Evolutionary conservation across 2,113 vertebrate species (phyloP), one percentile per base, ranked within the genome.

Genomic region (Saguinus imperator): DNA sequence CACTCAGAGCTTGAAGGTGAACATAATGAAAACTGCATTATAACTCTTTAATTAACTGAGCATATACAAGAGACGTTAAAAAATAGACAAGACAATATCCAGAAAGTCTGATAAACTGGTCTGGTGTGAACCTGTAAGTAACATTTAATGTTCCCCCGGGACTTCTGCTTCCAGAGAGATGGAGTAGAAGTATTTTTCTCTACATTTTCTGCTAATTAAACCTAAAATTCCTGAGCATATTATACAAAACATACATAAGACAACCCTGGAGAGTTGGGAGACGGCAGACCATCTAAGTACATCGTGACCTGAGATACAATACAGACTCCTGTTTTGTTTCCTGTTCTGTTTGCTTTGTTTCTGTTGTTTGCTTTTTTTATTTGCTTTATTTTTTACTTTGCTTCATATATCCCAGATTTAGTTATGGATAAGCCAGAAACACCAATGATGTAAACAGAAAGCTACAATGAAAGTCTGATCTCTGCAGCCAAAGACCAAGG

Each of bases 381-480:
- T 72, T 73, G 10, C 35, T 58, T 91, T 25, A 18, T 32, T 32
- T 48, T 85, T 58, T 27, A 13, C 12, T 75, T 57, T 27, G 52
- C 23, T 14, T 23, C 25, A 12, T 21, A 9, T 8, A 29, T 48
- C 16, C 23, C n/a, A 80, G 58, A 80, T 77, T 83, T 73, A 89
- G 68, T 80, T 4, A 12, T 52, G 5, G 16, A 95, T 57, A 81
- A 89, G 57, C 25, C 7, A 20, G 57, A 72, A 70, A 84, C 3
- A 48, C 5, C 20, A 50, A 6, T n/a, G 21, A 1, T 35, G 4
- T 3, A 21, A 9, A 66, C 8, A 27, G 32, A 37, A 45, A 37
- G 1, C 21, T 55, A 17, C 0, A 61, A 50, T 35, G 21, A 58
- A 72, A 45, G 0, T 0, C 10, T 21, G 9, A 8, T 57, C 9